Percentiles rank a stretch among this genome's conserved stretches.
These are phyloP conservation scores for Archivesica marissinica DNA, from an alignment of 1,140 invertebrate species.

Conservation along the genomic window DNA sequence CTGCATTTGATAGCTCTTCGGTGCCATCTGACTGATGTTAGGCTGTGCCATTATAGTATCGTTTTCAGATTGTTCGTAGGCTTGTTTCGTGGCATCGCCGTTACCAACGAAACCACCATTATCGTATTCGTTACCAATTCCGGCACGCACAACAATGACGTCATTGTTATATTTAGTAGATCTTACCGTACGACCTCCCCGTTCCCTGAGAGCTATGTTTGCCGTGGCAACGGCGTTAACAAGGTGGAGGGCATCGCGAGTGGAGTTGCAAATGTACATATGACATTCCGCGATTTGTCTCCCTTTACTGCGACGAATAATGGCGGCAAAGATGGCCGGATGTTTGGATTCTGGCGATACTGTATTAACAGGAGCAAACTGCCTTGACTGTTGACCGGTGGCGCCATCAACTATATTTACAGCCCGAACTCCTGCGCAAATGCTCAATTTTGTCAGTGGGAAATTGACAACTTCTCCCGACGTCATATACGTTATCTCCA, in stretches of 20 bases:
- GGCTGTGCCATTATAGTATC: not conserved
- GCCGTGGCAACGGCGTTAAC: constrained; percentile 43
- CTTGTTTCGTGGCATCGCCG: not conserved
- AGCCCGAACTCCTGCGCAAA: constrained; percentile 43
- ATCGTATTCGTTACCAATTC: not conserved
- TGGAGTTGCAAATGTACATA: constrained; percentile 41
- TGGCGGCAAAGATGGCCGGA: constrained; percentile 52
- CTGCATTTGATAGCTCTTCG: constrained; percentile 24
- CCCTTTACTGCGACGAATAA: constrained; percentile 43
- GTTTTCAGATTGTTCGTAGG: not conserved
- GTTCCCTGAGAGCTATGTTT: constrained; percentile 34
- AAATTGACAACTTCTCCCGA: constrained; percentile 29
- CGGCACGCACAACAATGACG: constrained; percentile 11
- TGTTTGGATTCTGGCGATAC: not conserved
- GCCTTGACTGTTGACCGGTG: not conserved
- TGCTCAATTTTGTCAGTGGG: constrained; percentile 13
- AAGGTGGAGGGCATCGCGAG: constrained; percentile 38
- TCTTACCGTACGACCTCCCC: not conserved
- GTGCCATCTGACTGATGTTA: not conserved
- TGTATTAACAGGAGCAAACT: constrained; percentile 45
- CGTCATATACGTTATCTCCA: constrained; percentile 20
- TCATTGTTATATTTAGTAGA: not conserved
- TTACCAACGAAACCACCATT: not conserved
- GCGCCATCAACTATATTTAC: constrained; percentile 13
- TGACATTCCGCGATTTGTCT: constrained; percentile 57